These are phyloP conservation scores for Cettia cetti DNA, from an alignment of 2,113 vertebrate genomes.

Conservation along the genomic window DNA sequence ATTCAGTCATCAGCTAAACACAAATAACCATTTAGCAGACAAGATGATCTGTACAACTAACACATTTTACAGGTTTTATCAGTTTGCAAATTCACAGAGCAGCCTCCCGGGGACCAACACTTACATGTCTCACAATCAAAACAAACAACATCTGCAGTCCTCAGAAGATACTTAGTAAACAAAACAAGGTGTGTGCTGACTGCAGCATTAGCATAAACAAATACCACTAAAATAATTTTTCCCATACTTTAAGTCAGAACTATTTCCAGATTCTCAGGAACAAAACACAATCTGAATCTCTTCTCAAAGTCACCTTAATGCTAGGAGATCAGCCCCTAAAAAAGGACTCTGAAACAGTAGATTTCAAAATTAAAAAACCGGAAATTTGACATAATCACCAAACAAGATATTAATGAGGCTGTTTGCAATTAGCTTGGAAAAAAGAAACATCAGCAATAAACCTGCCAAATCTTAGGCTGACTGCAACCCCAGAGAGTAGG, in stretches of 20 bases:
- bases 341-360: background rate
- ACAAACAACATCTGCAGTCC: constrained; percentile 42
- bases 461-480: background rate
- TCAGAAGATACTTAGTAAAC: constrained; percentile 26
- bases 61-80: constrained; percentile 45
- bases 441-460: constrained; percentile 39
- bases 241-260: background rate
- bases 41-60: background rate
- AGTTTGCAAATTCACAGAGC: constrained; percentile 40
- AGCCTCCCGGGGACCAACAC: constrained; percentile 8
- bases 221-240: background rate
- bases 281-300: background rate
- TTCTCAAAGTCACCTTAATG: background rate
- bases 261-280: background rate
- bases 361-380: background rate
- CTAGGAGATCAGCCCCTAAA: background rate
- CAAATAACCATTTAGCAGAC: background rate
- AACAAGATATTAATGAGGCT: constrained; percentile 8
- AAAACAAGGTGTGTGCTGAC: constrained; percentile 45
- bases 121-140: constrained; percentile 33
- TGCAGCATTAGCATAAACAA: constrained; percentile 42
- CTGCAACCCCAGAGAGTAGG: background rate
- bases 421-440: background rate
- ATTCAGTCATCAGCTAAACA: background rate
- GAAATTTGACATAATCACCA: background rate